These are phyloP conservation scores for Thalpophila matura DNA, from an alignment of 2,888 invertebrate species.

Conservation along the genomic window DNA sequence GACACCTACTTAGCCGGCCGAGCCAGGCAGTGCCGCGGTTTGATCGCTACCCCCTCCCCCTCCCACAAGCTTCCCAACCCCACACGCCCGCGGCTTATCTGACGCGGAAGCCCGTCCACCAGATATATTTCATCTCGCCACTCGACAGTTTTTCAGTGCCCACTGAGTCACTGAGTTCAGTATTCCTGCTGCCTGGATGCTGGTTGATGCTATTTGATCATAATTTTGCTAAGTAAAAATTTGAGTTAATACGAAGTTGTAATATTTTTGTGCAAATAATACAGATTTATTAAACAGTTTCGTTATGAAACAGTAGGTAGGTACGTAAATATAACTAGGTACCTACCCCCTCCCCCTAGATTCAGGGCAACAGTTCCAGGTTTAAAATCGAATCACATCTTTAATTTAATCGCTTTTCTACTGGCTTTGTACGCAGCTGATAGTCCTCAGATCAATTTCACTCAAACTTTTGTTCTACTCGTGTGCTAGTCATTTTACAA, in stretches of 20 bases:
- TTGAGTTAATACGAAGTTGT: conserved; percentile 7
- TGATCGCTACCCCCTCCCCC: conserved; percentile 70
- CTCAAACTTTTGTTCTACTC: no score
- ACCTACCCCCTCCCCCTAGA: no score
- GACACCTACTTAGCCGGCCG: conserved; percentile 82
- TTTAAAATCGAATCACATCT: no score
- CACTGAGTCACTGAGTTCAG: conserved; percentile 54
- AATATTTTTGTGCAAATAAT: conserved; percentile 4
- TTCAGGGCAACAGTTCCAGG: no score
- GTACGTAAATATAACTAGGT: no score
- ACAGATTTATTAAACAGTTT: neutral
- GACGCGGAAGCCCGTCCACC: conserved; percentile 75
- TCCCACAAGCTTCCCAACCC: conserved; percentile 36
- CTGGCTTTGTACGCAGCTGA: no score
- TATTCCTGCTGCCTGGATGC: conserved; percentile 50
- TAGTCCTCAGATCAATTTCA: no score
- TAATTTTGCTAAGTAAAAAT: conserved; percentile 59
- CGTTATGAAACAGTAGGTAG: no score
- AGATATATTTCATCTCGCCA: conserved; percentile 83
- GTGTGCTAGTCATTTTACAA: no score
- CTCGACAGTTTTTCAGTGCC: conserved; percentile 71
- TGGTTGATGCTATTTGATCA: conserved; percentile 57
- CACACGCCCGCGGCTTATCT: conserved; percentile 76
- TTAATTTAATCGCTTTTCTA: no score
- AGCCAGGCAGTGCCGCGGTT: conserved; percentile 68